These are phyloP conservation scores for Priocnemis perturbator DNA, from an alignment of 2,888 invertebrate genomes.

Conservation along the genomic window DNA sequence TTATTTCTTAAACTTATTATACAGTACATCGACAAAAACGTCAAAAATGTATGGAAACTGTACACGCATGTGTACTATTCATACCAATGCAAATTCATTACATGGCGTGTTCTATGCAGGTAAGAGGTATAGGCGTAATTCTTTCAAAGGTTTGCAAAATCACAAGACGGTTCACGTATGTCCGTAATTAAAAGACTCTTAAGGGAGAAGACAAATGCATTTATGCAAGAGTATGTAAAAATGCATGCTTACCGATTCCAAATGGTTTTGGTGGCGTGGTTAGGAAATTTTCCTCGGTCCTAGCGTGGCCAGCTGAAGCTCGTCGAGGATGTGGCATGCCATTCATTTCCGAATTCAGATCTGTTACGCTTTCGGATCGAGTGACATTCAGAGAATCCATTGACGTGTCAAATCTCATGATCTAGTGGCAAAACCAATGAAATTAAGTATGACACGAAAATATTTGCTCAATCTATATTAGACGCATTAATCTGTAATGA, in stretches of 20 bases:
- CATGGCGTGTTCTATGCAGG: conserved; percentile 30
- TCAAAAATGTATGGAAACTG: too few species aligned
- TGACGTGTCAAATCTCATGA: conserved; percentile 88
- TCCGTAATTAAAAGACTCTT: neutral
- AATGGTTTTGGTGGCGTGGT: conserved; percentile 85
- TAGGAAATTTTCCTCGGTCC: conserved; percentile 73
- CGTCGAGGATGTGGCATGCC: conserved; percentile 65
- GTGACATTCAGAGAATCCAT: conserved; percentile 87
- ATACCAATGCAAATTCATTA: neutral
- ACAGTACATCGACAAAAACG: too few species aligned
- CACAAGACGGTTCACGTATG: conserved; percentile 42
- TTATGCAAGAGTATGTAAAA: conserved; percentile 10
- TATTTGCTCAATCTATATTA: too few species aligned
- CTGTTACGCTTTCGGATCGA: conserved; percentile 90
- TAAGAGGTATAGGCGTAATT: neutral
- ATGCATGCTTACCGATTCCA: conserved; percentile 85
- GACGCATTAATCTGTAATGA: too few species aligned
- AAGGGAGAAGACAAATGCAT: conserved; percentile 7
- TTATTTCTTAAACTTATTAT: neutral
- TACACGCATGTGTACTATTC: too few species aligned
- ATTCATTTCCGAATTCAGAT: conserved; percentile 83
- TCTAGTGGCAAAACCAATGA: conserved; percentile 75
- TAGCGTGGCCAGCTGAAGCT: conserved; percentile 65
- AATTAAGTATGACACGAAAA: too few species aligned
- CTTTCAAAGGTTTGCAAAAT: conserved; percentile 28